Evolutionary conservation across 2,797 vertebrate species (phyloP), one percentile per base, ranked within the genome.

Genomic region (Luscinia luscinia): DNA sequence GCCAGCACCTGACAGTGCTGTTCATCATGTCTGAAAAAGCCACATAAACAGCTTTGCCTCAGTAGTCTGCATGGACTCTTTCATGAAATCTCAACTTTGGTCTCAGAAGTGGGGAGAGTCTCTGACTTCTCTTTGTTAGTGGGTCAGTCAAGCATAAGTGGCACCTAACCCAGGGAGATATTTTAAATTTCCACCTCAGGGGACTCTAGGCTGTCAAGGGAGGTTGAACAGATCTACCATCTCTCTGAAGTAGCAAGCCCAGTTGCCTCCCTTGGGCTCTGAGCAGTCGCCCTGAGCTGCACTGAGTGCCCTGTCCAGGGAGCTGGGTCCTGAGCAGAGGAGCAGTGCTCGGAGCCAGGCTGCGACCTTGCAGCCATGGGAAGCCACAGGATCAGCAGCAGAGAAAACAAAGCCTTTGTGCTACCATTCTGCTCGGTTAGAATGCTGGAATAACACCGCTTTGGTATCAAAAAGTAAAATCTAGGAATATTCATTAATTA

Each of bases 281-380:
- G 2, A 20, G 8, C 34, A 67, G 38, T 20, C 41, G 17, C 13
- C 9, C 15, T 2, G 2, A 58, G 13, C 24, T 55, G 41, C 24
- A 34, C 12, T 36, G 30, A 23, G 10, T 23, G 51, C 54, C 2
- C 32, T 1, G 0, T 5, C 21, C 2, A 0, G 15, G 4, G 9
- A 67, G 34, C 23, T 9, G 26, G 4, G 32, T 18, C 15, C 8
- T 19, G 22, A 54, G 23, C 3, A 0, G 0, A 68, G 55, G 24
- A 52, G 9, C 36, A 52, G 24, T 1, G 3, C 11, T 4, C 7
- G 4, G 0, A 66, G 21, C 17, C 38, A 51, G 12, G 6, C 15
- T 66, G 67, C 40, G 6, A 17, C 11, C 6, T 54, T 66, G 48
- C 36, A 43, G 6, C 11, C 3, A 0, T 16, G 28, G 54, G 45